Percentiles rank a stretch among this genome's conserved stretches.
Conservation (phyloP, 2,888 invertebrate species). For the Troglohyphantes excavatus region DNA sequence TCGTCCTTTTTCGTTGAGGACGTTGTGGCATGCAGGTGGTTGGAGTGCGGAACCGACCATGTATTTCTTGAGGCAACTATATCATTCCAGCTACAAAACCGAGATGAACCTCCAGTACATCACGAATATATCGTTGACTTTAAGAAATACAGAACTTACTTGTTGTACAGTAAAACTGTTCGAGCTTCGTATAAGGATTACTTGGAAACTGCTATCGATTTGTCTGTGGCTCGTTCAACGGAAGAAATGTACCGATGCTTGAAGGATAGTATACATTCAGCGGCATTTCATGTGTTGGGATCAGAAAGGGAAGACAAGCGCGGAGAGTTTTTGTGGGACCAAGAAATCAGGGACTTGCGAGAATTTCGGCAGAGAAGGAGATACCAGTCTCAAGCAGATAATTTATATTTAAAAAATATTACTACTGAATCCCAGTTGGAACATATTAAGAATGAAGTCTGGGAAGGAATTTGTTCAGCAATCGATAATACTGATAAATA, state of each 20-base stretch:
- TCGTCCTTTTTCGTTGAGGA: constrained; percentile 8
- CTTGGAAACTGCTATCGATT: background rate
- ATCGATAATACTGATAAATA: constrained; percentile 11
- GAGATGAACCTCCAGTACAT: background rate
- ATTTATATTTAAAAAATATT: background rate
- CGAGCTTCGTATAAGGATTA: constrained; percentile 4
- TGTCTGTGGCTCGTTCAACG: background rate
- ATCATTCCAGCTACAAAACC: background rate
- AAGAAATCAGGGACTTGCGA: constrained; percentile 29
- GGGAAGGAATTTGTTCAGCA: constrained; percentile 24
- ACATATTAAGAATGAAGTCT: constrained; percentile 37
- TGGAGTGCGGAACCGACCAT: constrained; percentile 37
- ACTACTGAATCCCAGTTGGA: background rate
- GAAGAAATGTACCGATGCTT: constrained; percentile 20
- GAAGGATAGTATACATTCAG: constrained; percentile 36
- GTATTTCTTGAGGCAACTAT: constrained; percentile 23
- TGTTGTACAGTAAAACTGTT: constrained; percentile 23
- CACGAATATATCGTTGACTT: background rate
- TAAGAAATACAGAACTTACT: constrained; percentile 12
- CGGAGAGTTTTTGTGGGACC: constrained; percentile 39
- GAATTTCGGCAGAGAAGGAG: background rate
- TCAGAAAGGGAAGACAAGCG: background rate
- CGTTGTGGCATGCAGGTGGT: constrained; percentile 43
- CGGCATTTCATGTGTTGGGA: constrained; percentile 3
- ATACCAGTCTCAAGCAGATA: background rate